Conservation (phyloP, 2,113 vertebrate genomes). For the Mustela nigripes region DNA sequence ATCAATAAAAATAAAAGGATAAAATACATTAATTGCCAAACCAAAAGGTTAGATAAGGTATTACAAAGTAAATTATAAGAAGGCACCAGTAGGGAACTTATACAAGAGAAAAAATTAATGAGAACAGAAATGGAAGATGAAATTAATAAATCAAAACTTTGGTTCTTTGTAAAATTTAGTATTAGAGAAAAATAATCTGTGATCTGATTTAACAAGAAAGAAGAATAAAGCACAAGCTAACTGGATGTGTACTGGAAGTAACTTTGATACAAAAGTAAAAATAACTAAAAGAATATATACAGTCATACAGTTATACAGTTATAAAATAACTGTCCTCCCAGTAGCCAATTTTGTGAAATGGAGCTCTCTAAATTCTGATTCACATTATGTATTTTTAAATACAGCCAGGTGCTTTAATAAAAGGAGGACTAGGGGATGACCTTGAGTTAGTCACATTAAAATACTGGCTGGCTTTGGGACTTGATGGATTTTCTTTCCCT, state of each 20-base stretch:
- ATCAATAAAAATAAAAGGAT: neutral
- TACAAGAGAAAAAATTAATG: neutral
- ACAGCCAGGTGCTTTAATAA: neutral
- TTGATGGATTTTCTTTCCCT: neutral
- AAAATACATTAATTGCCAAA: neutral
- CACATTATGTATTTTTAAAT: conserved; percentile 27
- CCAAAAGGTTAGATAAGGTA: neutral
- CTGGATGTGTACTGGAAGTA: neutral
- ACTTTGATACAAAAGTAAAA: neutral
- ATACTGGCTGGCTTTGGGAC: neutral
- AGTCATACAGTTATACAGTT: too few species aligned
- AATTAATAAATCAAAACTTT: neutral
- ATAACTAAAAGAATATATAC: neutral
- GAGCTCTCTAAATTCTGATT: neutral
- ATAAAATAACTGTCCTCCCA: neutral
- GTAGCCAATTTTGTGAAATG: neutral
- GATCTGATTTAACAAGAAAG: neutral
- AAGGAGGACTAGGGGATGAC: neutral
- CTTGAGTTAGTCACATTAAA: neutral
- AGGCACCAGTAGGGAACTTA: neutral
- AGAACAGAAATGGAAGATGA: neutral
- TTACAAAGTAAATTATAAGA: neutral
- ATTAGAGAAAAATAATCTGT: neutral
- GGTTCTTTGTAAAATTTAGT: neutral
- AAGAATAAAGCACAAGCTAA: neutral